A percentile compares a stretch with the other conserved stretches of the same genome.
These are phyloP conservation scores for Pollimyrus isidori DNA, from an alignment of 2,113 vertebrate genomes.

Conservation along the genomic window DNA sequence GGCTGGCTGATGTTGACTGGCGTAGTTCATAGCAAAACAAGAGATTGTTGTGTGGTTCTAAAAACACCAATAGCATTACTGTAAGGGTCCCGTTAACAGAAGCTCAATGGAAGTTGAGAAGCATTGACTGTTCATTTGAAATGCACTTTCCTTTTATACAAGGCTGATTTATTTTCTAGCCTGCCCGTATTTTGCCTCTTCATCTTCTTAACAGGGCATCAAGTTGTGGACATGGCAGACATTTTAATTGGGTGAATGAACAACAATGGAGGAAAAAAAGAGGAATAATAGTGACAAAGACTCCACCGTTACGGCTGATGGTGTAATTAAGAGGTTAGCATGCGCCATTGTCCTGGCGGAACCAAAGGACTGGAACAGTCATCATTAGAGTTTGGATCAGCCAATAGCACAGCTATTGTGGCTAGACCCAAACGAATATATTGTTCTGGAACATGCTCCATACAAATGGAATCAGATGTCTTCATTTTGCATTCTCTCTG, in stretches of 20 bases:
- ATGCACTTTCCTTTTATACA: not conserved
- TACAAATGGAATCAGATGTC: not conserved
- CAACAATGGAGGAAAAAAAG: not conserved
- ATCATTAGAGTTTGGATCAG: not conserved
- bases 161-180: not conserved
- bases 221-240: not conserved
- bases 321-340: slow-evolving; percentile 11
- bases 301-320: not conserved
- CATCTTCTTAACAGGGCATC: not conserved
- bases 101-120: not conserved
- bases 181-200: not conserved
- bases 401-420: not conserved
- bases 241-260: not conserved
- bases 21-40: not conserved
- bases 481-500: not conserved
- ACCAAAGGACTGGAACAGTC: not conserved
- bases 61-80: not conserved
- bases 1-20: not conserved
- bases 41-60: not conserved
- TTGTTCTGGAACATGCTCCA: not conserved
- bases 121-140: not conserved
- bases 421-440: not conserved
- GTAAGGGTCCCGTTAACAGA: not conserved
- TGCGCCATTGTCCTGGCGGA: not conserved
- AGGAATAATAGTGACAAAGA: not conserved